Conservation (phyloP, 2,797 vertebrate genomes). For the Telmatherina bonti region DNA sequence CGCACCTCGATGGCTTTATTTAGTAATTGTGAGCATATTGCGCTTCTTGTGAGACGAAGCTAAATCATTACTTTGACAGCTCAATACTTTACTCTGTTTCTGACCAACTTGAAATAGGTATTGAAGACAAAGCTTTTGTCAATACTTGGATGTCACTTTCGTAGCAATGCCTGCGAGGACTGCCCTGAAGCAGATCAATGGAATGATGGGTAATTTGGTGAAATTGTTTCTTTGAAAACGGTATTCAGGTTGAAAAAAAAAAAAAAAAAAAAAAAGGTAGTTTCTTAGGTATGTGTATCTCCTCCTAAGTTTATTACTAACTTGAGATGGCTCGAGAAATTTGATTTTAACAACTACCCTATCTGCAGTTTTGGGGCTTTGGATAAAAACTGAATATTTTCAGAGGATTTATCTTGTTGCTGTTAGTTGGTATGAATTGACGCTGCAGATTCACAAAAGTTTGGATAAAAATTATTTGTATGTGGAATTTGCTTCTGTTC, state of each 20-base stretch:
- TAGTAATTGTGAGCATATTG: neutral
- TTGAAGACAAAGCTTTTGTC: neutral
- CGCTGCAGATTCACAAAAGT: too few relatives aligned
- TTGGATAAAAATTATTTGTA: too few relatives aligned
- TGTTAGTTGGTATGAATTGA: too few relatives aligned
- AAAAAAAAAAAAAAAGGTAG: too few relatives aligned
- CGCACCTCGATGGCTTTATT: slow-evolving; percentile 11
- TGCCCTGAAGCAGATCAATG: slow-evolving; percentile 16
- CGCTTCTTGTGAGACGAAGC: neutral
- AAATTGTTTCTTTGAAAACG: slow-evolving; percentile 2
- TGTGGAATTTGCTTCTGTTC: too few relatives aligned
- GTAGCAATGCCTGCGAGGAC: slow-evolving; percentile 25
- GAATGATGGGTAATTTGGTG: slow-evolving; percentile 18
- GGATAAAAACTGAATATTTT: neutral
- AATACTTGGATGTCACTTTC: slow-evolving; percentile 11
- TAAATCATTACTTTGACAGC: neutral
- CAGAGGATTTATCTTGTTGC: neutral
- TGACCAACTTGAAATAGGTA: neutral
- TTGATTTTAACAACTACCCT: neutral
- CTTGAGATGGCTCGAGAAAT: neutral
- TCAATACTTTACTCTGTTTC: neutral
- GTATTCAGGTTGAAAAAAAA: too few relatives aligned
- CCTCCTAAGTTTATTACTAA: neutral
- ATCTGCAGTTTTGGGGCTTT: neutral
- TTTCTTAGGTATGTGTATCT: slow-evolving; percentile 26